phyloP scores from a whole-genome alignment of 2,113 vertebrate species.

The Syngnathoides biaculeatus region DNA sequence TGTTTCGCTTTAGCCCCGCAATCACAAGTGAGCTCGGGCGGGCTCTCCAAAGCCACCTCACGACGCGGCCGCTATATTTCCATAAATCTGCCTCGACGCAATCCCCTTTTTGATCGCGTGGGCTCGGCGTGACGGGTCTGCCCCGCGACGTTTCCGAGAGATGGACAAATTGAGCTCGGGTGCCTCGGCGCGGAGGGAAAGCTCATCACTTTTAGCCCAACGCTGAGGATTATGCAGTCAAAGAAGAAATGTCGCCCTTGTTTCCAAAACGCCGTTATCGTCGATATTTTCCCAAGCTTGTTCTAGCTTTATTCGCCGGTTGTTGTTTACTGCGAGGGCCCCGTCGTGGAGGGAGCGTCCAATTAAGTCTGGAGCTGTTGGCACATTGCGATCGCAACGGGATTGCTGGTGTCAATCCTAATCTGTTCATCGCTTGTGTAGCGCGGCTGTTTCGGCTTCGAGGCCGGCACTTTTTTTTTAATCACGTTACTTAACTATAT shows the following conservation, averaged over 20 bases:
- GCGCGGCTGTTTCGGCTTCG: slow-evolving; percentile 30
- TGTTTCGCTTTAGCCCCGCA: slow-evolving; percentile 21
- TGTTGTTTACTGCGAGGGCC: slow-evolving; percentile 45
- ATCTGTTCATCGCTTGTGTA: slow-evolving; percentile 31
- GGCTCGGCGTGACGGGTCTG: slow-evolving; percentile 36
- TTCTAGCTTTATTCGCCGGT: slow-evolving; percentile 51
- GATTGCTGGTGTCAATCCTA: slow-evolving; percentile 32
- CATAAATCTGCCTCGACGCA: slow-evolving; percentile 53
- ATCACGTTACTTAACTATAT: slow-evolving; percentile 32
- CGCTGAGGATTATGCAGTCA: slow-evolving; percentile 52
- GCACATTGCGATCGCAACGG: slow-evolving; percentile 55
- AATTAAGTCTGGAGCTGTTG: slow-evolving; percentile 61
- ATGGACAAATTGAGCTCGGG: slow-evolving; percentile 49
- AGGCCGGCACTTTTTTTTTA: slow-evolving; percentile 28
- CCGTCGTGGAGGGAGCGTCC: slow-evolving; percentile 44
- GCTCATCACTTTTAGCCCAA: slow-evolving; percentile 61
- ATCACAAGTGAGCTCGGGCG: slow-evolving; percentile 15
- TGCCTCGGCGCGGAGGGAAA: slow-evolving; percentile 43
- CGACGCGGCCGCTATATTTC: slow-evolving; percentile 39
- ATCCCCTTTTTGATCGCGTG: slow-evolving; percentile 60
- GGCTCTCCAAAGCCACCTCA: slow-evolving; percentile 27
- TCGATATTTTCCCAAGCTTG: slow-evolving; percentile 30
- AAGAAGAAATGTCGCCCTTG: slow-evolving; percentile 40
- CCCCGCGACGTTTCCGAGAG: slow-evolving; percentile 53
- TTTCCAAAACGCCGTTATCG: slow-evolving; percentile 32